These are phyloP conservation scores for Musca domestica DNA, from an alignment of 1,140 invertebrate species.

Conservation along the genomic window DNA sequence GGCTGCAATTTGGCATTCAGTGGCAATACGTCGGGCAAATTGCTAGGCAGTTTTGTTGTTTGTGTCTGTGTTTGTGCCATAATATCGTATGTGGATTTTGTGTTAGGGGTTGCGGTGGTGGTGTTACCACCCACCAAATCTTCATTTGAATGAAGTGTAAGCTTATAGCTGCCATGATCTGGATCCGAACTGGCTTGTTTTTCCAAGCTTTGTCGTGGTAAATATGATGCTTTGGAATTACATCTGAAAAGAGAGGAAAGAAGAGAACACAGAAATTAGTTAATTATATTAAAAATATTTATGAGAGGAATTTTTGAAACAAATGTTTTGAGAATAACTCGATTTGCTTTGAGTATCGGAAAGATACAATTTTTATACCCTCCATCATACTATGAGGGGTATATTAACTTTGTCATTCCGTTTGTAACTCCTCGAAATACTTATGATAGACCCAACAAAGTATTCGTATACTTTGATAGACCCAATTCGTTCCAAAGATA, in stretches of 20 bases:
- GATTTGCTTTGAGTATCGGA: no score
- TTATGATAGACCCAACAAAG: no score
- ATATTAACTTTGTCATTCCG: no score
- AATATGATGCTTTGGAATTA: conserved; percentile 76
- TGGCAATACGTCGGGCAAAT: conserved; percentile 58
- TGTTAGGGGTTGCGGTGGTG: conserved; percentile 48
- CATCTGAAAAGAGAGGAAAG: conserved; percentile 60
- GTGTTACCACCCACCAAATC: conserved; percentile 52
- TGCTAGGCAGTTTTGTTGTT: conserved; percentile 46
- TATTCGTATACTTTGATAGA: no score
- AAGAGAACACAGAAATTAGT: conserved; percentile 16
- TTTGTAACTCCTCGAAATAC: no score
- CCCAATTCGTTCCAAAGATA: no score
- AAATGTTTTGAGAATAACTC: no score
- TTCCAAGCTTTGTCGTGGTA: conserved; percentile 67
- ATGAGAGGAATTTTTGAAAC: neutral
- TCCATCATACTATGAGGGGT: no score
- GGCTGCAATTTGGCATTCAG: conserved; percentile 55
- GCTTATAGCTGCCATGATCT: conserved; percentile 73
- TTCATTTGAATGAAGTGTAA: conserved; percentile 70
- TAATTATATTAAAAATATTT: neutral
- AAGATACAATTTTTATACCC: no score
- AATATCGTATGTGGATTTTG: conserved; percentile 30
- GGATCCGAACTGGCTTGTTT: conserved; percentile 59
- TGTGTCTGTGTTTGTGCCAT: conserved; percentile 27